Conservation (phyloP, 2,797 vertebrate genomes). For the Cygnus olor region DNA sequence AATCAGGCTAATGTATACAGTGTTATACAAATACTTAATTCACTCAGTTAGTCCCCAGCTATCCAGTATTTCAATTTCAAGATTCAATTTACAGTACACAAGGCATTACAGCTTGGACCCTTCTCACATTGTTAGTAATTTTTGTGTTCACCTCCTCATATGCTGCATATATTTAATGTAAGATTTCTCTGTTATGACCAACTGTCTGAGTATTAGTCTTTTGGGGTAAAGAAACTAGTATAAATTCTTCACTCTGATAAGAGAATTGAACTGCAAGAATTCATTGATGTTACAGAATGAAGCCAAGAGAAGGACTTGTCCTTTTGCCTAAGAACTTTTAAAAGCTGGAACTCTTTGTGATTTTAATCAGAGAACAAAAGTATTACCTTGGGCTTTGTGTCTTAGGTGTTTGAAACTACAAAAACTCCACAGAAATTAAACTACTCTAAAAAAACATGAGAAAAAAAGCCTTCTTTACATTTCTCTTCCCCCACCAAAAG, state of each 20-base stretch:
- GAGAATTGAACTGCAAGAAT: not conserved
- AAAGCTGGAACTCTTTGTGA: not conserved
- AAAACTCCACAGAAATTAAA: not conserved
- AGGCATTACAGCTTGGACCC: not conserved
- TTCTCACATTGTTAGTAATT: not conserved
- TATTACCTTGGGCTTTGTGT: not conserved
- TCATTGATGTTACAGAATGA: not conserved
- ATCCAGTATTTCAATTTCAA: not conserved
- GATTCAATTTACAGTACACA: not conserved
- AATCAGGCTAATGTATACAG: not conserved
- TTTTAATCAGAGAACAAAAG: not conserved
- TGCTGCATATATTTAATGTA: not conserved
- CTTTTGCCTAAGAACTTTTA: not conserved
- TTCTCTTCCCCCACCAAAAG: not conserved
- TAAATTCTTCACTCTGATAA: not conserved
- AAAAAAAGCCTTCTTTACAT: not conserved
- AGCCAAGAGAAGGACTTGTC: not conserved
- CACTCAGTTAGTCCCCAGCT: not conserved
- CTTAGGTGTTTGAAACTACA: not conserved
- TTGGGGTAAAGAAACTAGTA: not conserved
- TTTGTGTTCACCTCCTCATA: not conserved
- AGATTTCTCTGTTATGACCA: not conserved
- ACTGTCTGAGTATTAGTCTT: not conserved
- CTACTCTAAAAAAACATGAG: accelerated
- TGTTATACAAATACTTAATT: not conserved